Evolutionary conservation across 2,888 invertebrate species (phyloP).

Genomic region (Synanthedon formicaeformis): DNA sequence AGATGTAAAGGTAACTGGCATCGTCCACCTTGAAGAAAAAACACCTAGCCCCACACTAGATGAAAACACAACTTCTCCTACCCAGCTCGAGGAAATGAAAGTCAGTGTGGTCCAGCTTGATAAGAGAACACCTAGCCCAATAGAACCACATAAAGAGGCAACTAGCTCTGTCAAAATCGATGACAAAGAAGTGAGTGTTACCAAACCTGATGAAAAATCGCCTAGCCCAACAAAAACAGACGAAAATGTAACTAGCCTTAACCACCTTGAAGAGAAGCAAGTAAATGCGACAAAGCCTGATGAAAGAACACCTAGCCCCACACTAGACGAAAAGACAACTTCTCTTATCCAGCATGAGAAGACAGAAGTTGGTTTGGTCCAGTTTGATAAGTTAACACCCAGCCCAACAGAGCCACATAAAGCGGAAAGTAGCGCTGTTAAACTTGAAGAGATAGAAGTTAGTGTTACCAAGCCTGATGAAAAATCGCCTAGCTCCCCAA

Average conservation of each 20-base stretch:
- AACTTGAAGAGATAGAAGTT: neutral
- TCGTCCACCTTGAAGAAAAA: constrained; percentile 1
- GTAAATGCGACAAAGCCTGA: neutral
- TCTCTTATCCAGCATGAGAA: neutral
- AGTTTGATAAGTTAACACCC: neutral
- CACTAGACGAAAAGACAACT: neutral
- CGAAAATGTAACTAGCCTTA: constrained; percentile 7
- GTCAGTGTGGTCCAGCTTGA: neutral
- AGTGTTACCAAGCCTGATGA: neutral
- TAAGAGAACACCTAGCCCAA: neutral
- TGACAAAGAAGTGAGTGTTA: neutral
- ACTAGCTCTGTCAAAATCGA: neutral
- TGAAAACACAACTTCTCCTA: neutral
- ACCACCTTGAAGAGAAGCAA: neutral
- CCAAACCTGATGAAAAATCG: constrained; percentile 5
- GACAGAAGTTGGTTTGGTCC: neutral
- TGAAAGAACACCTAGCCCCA: neutral
- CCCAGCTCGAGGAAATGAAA: constrained; percentile 1
- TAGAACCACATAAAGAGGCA: neutral
- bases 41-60: neutral
- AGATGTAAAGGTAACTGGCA: neutral
- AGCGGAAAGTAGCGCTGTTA: neutral
- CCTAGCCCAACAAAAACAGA: constrained; percentile 14
- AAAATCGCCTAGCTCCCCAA: neutral
- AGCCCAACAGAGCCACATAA: constrained; percentile 3